Evolutionary conservation across 2,888 invertebrate genomes (phyloP).

Genomic region (Taenaris catops): DNA sequence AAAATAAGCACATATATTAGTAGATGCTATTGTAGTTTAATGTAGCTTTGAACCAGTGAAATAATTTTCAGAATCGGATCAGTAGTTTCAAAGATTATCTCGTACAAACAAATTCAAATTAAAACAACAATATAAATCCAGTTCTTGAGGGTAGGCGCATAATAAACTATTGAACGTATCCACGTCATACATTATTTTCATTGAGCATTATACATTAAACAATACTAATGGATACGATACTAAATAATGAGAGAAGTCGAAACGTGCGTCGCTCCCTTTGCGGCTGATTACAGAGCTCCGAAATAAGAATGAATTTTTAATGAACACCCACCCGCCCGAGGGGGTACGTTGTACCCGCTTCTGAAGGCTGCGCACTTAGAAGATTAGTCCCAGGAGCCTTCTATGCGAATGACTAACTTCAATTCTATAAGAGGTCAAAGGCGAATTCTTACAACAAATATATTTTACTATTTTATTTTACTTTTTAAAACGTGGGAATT

Average conservation of each 20-base stretch:
- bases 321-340: slow-evolving; percentile 46
- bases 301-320: slow-evolving; percentile 80
- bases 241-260: slow-evolving; percentile 52
- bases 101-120: too few relatives aligned
- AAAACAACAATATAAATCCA: too few relatives aligned
- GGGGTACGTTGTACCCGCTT: slow-evolving; percentile 32
- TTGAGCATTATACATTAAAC: slow-evolving; percentile 17
- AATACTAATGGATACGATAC: slow-evolving; percentile 30
- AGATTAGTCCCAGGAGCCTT: slow-evolving; percentile 74
- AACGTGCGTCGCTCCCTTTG: slow-evolving; percentile 46
- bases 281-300: slow-evolving; percentile 69
- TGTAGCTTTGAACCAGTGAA: too few relatives aligned
- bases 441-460: slow-evolving; percentile 8
- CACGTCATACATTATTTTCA: slow-evolving; percentile 13
- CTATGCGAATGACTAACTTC: slow-evolving; percentile 52
- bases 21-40: too few relatives aligned
- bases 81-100: too few relatives aligned
- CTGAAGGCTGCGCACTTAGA: slow-evolving; percentile 70
- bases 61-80: too few relatives aligned
- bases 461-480: neutral
- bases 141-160: too few relatives aligned
- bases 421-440: slow-evolving; percentile 33
- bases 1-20: too few relatives aligned
- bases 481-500: neutral
- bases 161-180: too few relatives aligned